Evolutionary conservation across 2,888 invertebrate genomes (phyloP).

Genomic region (Cynaeus angustus): DNA sequence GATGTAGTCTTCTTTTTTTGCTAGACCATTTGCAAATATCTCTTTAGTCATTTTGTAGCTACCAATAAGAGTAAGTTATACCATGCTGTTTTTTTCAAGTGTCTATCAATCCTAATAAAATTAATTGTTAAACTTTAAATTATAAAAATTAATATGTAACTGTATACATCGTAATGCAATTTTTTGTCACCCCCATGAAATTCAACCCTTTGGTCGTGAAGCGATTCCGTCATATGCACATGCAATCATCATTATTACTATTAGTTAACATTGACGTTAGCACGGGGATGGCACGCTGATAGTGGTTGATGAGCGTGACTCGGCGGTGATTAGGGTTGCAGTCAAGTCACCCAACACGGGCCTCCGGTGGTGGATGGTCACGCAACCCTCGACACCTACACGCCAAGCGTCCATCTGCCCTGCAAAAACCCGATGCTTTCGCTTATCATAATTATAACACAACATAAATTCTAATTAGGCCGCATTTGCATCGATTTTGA

Average conservation of each 20-base stretch:
- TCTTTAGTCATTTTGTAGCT: too few species aligned
- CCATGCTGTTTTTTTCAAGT: too few species aligned
- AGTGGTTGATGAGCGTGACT: conserved; percentile 56
- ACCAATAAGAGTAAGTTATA: too few species aligned
- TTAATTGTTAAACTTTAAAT: too few species aligned
- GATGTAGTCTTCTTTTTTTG: too few species aligned
- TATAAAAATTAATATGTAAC: background rate
- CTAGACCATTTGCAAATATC: too few species aligned
- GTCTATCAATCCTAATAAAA: too few species aligned
- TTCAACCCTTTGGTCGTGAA: conserved; percentile 19
- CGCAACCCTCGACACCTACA: conserved; percentile 50
- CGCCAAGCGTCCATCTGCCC: conserved; percentile 48
- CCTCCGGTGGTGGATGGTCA: conserved; percentile 46
- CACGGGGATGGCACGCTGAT: conserved; percentile 53
- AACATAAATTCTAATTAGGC: conserved; percentile 48
- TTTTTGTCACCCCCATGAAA: conserved; percentile 6
- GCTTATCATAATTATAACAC: conserved; percentile 42
- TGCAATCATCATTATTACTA: conserved; percentile 40
- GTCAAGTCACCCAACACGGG: conserved; percentile 49
- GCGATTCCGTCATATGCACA: conserved; percentile 35
- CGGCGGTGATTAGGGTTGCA: conserved; percentile 54
- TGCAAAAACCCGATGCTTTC: conserved; percentile 32
- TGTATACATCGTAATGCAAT: background rate
- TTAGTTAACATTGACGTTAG: conserved; percentile 55
- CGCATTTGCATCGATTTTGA: conserved; percentile 13